These are phyloP conservation scores for Myotis yumanensis DNA, from an alignment of 2,113 vertebrate genomes.

Conservation along the genomic window DNA sequence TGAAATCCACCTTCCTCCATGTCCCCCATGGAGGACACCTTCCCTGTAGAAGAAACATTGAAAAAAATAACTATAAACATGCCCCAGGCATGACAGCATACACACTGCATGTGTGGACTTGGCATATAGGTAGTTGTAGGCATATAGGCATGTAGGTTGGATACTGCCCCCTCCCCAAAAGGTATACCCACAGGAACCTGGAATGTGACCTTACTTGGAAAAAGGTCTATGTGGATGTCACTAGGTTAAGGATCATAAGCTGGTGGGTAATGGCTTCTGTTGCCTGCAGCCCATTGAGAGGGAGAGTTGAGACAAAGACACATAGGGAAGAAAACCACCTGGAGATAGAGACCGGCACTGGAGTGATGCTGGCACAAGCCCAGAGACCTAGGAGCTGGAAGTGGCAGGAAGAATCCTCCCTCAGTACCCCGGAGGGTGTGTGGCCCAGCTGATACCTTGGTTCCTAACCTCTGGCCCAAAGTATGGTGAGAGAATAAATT, in stretches of 20 bases:
- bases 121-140: accelerated
- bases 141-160: too few relatives aligned
- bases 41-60: background rate
- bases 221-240: background rate
- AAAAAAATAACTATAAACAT: accelerated
- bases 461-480: background rate
- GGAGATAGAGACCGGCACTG: accelerated
- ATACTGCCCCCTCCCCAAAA: background rate
- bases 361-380: accelerated
- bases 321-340: accelerated
- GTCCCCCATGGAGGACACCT: accelerated
- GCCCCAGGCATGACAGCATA: accelerated
- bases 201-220: background rate
- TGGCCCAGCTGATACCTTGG: accelerated
- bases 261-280: accelerated
- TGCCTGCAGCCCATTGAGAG: accelerated
- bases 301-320: background rate
- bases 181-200: accelerated
- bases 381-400: too few relatives aligned
- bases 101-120: accelerated
- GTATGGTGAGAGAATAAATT: accelerated
- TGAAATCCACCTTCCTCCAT: accelerated
- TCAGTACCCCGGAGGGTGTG: accelerated
- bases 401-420: background rate
- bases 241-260: background rate